A percentile compares a stretch with the other conserved stretches of the same genome.
These are phyloP conservation scores for Rhyacophila brunnea DNA, from an alignment of 1,140 invertebrate genomes.

Conservation along the genomic window DNA sequence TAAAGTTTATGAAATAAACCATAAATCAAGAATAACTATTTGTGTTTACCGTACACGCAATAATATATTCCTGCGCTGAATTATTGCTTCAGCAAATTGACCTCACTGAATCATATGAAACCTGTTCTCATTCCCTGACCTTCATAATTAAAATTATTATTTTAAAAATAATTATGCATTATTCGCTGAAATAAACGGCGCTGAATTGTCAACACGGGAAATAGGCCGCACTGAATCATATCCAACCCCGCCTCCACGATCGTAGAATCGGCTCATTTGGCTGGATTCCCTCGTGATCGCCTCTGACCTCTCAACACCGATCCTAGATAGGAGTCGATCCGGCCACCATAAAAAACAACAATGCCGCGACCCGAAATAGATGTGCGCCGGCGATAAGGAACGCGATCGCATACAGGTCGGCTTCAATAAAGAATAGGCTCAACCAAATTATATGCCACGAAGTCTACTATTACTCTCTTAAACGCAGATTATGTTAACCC, in stretches of 20 bases:
- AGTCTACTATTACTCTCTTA: slow-evolving; percentile 20
- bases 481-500: slow-evolving; percentile 12
- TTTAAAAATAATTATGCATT: no score
- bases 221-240: no score
- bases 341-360: slow-evolving; percentile 31
- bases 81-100: no score
- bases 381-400: slow-evolving; percentile 24
- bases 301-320: slow-evolving; percentile 35
- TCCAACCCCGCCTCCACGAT: background rate
- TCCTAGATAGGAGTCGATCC: slow-evolving; percentile 29
- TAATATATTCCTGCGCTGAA: no score
- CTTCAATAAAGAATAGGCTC: slow-evolving; percentile 23
- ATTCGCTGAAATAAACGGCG: no score
- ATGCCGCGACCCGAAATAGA: slow-evolving; percentile 25
- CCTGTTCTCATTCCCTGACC: no score
- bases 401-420: slow-evolving; percentile 7
- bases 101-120: no score
- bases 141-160: no score
- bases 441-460: slow-evolving; percentile 29
- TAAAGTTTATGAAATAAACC: no score
- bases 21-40: no score
- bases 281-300: slow-evolving; percentile 27
- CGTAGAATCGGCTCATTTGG: slow-evolving; percentile 5
- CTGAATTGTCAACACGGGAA: no score
- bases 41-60: no score